Percentiles rank a stretch among this genome's conserved stretches.
phyloP scores from a whole-genome alignment of 2,888 invertebrate genomes.

The Drosophila mulleri region DNA sequence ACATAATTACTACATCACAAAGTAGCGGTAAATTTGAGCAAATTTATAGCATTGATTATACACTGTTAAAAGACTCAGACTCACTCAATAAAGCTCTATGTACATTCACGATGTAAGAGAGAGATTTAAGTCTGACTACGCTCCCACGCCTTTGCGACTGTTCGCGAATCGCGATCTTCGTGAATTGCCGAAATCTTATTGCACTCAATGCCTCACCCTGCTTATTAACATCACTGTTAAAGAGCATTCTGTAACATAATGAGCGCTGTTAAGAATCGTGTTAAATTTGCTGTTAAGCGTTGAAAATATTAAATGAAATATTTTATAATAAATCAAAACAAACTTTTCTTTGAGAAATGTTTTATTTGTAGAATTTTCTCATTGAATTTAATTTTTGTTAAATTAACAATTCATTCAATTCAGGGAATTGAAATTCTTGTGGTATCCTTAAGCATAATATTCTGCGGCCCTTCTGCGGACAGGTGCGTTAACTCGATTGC shows the following conservation, averaged over 20 bases:
- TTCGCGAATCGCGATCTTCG: not conserved
- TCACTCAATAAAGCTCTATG: too few species aligned
- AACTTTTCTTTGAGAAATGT: not conserved
- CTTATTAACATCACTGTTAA: not conserved
- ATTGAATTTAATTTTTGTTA: too few species aligned
- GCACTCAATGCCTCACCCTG: not conserved
- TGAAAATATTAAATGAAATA: not conserved
- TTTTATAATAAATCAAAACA: not conserved
- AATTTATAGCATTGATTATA: too few species aligned
- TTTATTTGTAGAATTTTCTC: not conserved
- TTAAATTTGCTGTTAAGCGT: too few species aligned
- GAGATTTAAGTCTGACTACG: too few species aligned
- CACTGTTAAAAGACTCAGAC: too few species aligned
- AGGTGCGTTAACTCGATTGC: rapidly evolving
- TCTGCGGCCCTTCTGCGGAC: not conserved
- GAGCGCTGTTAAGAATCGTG: not conserved
- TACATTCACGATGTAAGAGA: too few species aligned
- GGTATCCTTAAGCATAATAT: not conserved
- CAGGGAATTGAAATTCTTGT: not conserved
- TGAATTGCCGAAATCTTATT: not conserved
- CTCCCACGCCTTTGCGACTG: too few species aligned
- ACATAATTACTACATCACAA: too few species aligned
- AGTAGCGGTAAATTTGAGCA: too few species aligned
- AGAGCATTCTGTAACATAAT: not conserved
- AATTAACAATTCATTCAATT: not conserved